phyloP scores from a whole-genome alignment of 2,113 vertebrate genomes.

The Oncorhynchus masou region DNA sequence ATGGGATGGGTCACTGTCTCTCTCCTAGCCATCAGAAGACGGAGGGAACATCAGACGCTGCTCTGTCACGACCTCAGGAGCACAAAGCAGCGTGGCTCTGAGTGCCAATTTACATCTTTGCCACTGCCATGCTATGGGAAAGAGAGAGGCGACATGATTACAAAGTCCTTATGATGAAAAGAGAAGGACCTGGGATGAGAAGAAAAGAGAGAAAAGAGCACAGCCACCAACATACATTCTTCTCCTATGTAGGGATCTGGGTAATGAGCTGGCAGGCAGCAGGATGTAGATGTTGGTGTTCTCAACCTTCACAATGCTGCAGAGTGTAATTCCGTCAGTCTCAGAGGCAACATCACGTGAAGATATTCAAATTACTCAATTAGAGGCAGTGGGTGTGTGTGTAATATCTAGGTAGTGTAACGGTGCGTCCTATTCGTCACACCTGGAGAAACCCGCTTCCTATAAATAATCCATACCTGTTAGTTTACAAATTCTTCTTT shows the following conservation, averaged over 20 bases:
- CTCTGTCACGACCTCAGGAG: background rate
- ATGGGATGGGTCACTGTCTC: background rate
- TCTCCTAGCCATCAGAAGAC: slow-evolving; percentile 12
- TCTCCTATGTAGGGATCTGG: background rate
- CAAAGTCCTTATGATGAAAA: background rate
- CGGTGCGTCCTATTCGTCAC: background rate
- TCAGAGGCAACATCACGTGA: background rate
- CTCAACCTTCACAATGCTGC: background rate
- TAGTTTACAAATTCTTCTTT: background rate
- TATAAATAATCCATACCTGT: background rate
- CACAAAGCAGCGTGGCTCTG: background rate
- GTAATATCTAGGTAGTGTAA: background rate
- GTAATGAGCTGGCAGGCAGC: background rate
- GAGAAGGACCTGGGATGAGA: background rate
- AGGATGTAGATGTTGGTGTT: background rate
- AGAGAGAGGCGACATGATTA: background rate
- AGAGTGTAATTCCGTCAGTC: background rate
- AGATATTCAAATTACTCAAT: background rate
- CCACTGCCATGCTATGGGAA: background rate
- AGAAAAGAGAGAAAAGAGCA: background rate
- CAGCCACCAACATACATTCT: background rate
- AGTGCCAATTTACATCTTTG: slow-evolving; percentile 4
- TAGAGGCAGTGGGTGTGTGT: background rate
- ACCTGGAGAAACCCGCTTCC: background rate
- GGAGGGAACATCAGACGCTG: background rate